Conservation (phyloP, 1,140 invertebrate species). For the Drosophila pallidifrons region DNA sequence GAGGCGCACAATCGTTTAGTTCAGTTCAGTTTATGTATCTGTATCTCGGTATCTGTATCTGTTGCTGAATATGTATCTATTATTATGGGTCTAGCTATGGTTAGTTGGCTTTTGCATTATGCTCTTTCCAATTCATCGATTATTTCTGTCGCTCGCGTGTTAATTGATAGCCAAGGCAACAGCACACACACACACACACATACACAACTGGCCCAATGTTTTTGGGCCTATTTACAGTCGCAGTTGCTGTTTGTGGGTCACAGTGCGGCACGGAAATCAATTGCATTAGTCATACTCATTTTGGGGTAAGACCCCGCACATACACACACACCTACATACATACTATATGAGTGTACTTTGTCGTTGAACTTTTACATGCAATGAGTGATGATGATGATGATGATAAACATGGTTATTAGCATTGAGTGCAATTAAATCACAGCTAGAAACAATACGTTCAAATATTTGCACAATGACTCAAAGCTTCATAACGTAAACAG, state of each 20-base stretch:
- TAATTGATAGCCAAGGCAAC: conserved; percentile 79
- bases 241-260: conserved; percentile 60
- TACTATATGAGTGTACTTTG: conserved; percentile 41
- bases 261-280: conserved; percentile 71
- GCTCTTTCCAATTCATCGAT: conserved; percentile 63
- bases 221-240: conserved; percentile 30
- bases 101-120: conserved; percentile 40
- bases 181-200: no score
- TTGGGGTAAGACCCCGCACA: conserved; percentile 40
- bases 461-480: conserved; percentile 49
- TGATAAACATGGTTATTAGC: conserved; percentile 42
- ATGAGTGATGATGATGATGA: conserved; percentile 58
- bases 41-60: conserved; percentile 14
- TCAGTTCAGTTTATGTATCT: conserved; percentile 53
- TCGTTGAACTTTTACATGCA: conserved; percentile 1
- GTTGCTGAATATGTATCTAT: conserved; percentile 22
- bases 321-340: conserved; percentile 1
- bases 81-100: conserved; percentile 18
- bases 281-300: conserved; percentile 74
- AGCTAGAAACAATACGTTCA: conserved; percentile 39
- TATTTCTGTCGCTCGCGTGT: conserved; percentile 77
- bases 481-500: conserved; percentile 39
- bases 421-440: conserved; percentile 63
- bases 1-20: conserved; percentile 71
- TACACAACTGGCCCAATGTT: conserved; percentile 38